Evolutionary conservation across 2,113 vertebrate genomes (phyloP).

Genomic region (Petaurus breviceps): DNA sequence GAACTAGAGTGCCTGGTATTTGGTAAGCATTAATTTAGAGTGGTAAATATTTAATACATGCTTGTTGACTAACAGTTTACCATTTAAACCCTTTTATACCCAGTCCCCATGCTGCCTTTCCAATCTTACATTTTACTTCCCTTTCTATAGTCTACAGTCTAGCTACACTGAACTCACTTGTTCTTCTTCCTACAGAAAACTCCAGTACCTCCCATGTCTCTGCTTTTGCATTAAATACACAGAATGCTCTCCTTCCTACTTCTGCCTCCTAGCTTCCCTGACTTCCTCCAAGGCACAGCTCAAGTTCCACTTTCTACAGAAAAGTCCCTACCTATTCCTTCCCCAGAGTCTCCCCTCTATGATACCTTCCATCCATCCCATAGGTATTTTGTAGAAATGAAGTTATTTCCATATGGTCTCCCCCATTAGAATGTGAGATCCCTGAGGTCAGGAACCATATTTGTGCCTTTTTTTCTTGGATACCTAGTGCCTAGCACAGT

Average conservation of each 20-base stretch:
- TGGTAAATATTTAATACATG: background rate
- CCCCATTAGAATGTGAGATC: background rate
- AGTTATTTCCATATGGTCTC: no score
- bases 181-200: rapidly evolving
- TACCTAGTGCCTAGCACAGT: background rate
- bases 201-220: background rate
- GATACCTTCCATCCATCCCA: no score
- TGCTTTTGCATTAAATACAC: background rate
- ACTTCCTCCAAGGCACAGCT: no score
- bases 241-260: no score
- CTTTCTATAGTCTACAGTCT: background rate
- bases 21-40: background rate
- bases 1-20: background rate
- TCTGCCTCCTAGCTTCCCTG: no score
- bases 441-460: background rate
- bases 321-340: no score
- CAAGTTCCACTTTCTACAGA: no score
- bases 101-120: background rate
- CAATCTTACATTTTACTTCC: background rate
- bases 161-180: no score
- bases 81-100: background rate
- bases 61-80: background rate
- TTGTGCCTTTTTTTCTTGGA: background rate
- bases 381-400: background rate
- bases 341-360: no score